phyloP scores from a whole-genome alignment of 2,113 vertebrate species.

The Ranitomeya variabilis region DNA sequence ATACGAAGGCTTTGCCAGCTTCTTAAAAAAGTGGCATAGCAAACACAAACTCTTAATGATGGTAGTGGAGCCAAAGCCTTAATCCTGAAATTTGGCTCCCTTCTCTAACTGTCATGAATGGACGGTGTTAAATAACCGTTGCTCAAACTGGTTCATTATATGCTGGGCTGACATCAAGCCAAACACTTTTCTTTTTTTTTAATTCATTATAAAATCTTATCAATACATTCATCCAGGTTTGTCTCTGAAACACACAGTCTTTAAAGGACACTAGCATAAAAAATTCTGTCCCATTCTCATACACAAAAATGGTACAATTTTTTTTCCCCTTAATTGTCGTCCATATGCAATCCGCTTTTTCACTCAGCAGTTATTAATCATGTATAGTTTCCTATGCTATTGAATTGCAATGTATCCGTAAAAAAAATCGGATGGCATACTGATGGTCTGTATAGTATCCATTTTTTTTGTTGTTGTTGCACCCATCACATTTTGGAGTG shows the following conservation, averaged over 20 bases:
- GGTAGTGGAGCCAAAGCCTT: constrained; percentile 31
- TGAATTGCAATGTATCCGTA: too few species aligned
- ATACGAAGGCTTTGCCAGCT: constrained; percentile 8
- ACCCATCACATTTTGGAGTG: too few species aligned
- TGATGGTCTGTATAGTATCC: too few species aligned
- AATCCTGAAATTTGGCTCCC: constrained; percentile 47
- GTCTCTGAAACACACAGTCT: neutral
- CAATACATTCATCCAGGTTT: neutral
- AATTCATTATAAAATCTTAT: constrained; percentile 31
- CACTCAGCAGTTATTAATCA: too few species aligned
- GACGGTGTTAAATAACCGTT: constrained; percentile 38
- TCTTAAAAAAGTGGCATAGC: constrained; percentile 21
- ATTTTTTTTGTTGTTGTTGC: too few species aligned
- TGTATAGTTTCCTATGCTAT: too few species aligned
- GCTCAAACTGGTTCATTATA: constrained; percentile 19
- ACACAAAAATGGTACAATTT: too few species aligned
- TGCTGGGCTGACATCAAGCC: constrained; percentile 6
- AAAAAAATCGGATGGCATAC: too few species aligned
- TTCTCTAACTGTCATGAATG: constrained; percentile 38
- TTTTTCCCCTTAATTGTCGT: too few species aligned
- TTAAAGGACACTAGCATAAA: too few species aligned
- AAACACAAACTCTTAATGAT: constrained; percentile 38
- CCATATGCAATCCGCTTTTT: too few species aligned
- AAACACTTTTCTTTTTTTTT: neutral
- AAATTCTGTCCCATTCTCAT: too few species aligned